Conservation (phyloP, 2,113 vertebrate species). For the Empidonax traillii region DNA sequence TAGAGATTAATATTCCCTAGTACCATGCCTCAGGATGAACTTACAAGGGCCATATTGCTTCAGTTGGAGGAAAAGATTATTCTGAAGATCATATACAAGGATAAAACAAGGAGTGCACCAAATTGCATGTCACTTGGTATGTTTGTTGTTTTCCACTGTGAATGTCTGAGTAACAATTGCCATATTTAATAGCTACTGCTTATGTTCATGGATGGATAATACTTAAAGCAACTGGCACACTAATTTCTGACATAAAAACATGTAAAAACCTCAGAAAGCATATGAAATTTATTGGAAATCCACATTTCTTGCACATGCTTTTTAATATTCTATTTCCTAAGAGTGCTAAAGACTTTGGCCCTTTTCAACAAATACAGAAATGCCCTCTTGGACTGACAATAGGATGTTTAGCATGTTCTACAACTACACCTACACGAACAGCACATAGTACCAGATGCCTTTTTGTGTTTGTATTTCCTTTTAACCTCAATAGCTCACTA, state of each 20-base stretch:
- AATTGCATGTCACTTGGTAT: not conserved
- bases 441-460: not conserved
- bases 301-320: not conserved
- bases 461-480: not conserved
- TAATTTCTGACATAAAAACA: not conserved
- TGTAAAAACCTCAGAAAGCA: not conserved
- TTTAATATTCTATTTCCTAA: not conserved
- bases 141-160: not conserved
- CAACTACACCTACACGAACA: not conserved
- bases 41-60: not conserved
- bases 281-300: not conserved
- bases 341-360: not conserved
- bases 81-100: not conserved
- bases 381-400: not conserved
- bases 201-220: not conserved
- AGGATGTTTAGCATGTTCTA: not conserved
- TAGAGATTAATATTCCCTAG: constrained; percentile 10
- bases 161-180: not conserved
- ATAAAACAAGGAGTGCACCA: not conserved
- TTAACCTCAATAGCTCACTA: not conserved
- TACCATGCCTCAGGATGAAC: constrained; percentile 21
- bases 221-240: not conserved
- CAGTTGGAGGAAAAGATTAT: not conserved
- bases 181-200: not conserved
- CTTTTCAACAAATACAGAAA: not conserved